These are phyloP conservation scores for Misgurnus anguillicaudatus DNA, from an alignment of 2,113 vertebrate species.

Conservation along the genomic window DNA sequence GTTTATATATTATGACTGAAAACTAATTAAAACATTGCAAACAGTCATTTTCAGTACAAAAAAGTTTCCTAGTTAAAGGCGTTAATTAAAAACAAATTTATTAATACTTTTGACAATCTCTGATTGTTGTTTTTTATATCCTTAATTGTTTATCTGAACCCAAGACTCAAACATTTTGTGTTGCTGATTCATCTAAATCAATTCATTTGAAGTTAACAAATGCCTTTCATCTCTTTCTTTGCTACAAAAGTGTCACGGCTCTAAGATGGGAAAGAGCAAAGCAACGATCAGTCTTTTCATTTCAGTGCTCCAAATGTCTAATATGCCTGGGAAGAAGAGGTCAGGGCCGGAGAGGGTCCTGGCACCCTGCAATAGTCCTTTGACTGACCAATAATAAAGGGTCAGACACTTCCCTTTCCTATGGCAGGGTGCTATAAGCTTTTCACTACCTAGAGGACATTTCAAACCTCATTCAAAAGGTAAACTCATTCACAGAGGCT, in stretches of 20 bases:
- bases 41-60: too few species aligned
- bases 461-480: not conserved
- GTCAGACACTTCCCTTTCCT: constrained; percentile 34
- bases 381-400: constrained; percentile 47
- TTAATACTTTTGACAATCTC: too few species aligned
- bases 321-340: constrained; percentile 40
- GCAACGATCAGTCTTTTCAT: constrained; percentile 26
- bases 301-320: constrained; percentile 6
- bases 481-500: not conserved
- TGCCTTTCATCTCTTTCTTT: constrained; percentile 10
- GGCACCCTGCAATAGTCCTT: constrained; percentile 25
- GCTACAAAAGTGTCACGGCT: not conserved
- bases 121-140: not conserved
- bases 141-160: not conserved
- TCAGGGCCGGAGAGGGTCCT: not conserved
- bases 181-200: constrained; percentile 5
- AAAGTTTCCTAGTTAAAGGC: too few species aligned
- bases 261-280: not conserved
- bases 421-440: constrained; percentile 3
- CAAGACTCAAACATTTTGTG: not conserved
- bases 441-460: constrained; percentile 5
- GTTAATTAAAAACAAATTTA: too few species aligned
- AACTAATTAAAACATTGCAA: too few species aligned
- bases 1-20: too few species aligned
- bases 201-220: constrained; percentile 25